phyloP scores from a whole-genome alignment of 2,113 vertebrate species.

The Dicrurus megarhynchus region DNA sequence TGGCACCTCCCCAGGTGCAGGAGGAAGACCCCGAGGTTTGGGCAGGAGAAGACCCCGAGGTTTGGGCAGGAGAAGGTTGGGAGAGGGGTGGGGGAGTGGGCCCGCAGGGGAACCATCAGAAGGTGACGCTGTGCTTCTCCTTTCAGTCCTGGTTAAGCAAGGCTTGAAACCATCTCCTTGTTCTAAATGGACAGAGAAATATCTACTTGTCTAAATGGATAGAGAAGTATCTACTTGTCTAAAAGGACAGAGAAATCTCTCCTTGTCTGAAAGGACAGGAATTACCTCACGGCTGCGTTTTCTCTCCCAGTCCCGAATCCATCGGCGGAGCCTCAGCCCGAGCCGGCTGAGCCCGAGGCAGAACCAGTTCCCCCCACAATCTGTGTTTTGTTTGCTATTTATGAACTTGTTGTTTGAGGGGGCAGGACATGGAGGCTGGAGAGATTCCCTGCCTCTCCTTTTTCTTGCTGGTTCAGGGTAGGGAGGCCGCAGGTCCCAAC shows the following conservation, averaged over 20 bases:
- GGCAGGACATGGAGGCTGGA: not conserved
- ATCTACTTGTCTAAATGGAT: not conserved
- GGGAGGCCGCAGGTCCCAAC: not conserved
- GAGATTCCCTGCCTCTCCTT: not conserved
- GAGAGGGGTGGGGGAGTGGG: not conserved
- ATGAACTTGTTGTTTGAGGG: not conserved
- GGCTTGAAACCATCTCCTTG: constrained; percentile 70
- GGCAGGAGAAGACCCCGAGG: constrained; percentile 32
- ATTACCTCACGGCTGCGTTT: constrained; percentile 74
- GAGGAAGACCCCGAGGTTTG: not conserved
- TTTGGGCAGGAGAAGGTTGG: constrained; percentile 50
- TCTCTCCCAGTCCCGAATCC: constrained; percentile 35
- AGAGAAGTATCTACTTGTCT: constrained; percentile 12
- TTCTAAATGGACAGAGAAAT: constrained; percentile 67
- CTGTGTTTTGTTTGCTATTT: not conserved
- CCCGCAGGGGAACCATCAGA: not conserved
- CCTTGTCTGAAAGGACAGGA: constrained; percentile 60
- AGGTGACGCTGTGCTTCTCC: constrained; percentile 30
- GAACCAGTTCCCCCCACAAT: not conserved
- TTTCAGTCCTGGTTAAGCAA: constrained; percentile 57
- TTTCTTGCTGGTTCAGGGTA: not conserved
- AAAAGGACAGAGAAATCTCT: constrained; percentile 56
- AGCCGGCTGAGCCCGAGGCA: not conserved
- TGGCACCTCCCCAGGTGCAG: not conserved
- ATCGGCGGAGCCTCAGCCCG: not conserved